Conservation (phyloP, 1,140 invertebrate species). For the Tetragonula clypearis region DNA sequence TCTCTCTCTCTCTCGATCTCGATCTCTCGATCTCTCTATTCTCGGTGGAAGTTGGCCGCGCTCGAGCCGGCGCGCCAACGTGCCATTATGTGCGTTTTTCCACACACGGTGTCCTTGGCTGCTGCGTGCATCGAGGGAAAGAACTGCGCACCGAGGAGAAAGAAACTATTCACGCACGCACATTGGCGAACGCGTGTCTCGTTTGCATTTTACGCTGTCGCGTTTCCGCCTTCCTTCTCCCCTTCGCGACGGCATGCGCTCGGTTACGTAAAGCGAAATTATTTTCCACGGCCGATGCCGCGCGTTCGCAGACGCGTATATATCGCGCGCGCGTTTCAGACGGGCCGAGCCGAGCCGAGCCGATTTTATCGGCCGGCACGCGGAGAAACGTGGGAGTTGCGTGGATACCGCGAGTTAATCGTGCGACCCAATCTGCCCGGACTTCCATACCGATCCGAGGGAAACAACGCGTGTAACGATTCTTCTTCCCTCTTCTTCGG, state of each 20-base stretch:
- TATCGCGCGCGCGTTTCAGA: conserved; percentile 26
- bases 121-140: neutral
- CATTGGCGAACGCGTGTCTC: neutral
- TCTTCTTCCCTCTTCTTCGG: neutral
- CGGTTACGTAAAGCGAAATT: conserved; percentile 62
- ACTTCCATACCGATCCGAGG: conserved; percentile 20
- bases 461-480: conserved; percentile 44
- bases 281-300: conserved; percentile 55
- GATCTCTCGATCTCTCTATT: too few species aligned
- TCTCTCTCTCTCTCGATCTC: neutral
- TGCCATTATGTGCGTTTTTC: neutral
- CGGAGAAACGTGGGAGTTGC: conserved; percentile 62
- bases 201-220: conserved; percentile 35
- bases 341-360: neutral
- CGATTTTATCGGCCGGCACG: conserved; percentile 51
- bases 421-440: conserved; percentile 53
- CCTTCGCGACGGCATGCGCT: neutral
- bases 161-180: neutral
- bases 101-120: conserved; percentile 10
- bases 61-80: neutral
- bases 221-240: conserved; percentile 17
- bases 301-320: conserved; percentile 16
- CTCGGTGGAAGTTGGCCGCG: neutral
- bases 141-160: neutral
- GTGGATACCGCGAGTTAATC: conserved; percentile 49